Base-by-base conservation (phyloP, 1,140 invertebrate species). In the Lethrus apterus region DNA sequence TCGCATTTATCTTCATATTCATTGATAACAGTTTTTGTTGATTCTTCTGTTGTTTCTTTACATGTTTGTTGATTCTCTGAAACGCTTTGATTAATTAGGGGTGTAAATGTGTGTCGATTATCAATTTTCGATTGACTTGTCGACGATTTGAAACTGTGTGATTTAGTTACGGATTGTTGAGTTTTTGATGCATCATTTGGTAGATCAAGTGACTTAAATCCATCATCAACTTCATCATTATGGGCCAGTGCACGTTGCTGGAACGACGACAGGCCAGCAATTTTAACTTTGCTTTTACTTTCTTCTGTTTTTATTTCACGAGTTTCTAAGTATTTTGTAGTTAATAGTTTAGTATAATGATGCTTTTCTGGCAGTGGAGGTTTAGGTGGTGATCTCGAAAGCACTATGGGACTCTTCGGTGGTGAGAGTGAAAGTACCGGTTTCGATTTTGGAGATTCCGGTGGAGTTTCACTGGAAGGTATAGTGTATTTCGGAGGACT, bases 131-230 rank as follows among this genome's bases (percentile, higher is more conserved):
- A 30, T 21, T 41, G 9, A 26, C 13, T 41, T 34, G 13, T 67
- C 60, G 3, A 76, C 71, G 19, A 70, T 70, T 78, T 73, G 55
- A 82, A 82, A 58, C 79, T 81, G 38, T 79, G 75, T 4, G 79
- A 79, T 58, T 81, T 81, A 13, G 76, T 71, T 24, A 81, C 71
- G 14, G 73, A 71, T 56, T 72, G 76, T 43, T 69, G 58, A 10
- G 62, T 60, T 52, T 69, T 69, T 2, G 21, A 20, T 63, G 51
- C 15, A 50, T 73, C 70, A 14, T 67, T 64, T 10, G 29, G 68
- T 44, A 50, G 66, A 66, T 65, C 70, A 11, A 71, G 46, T 51
- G 62, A 46, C 59, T 66, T 59, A 57, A 67, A 57, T 42, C 64
- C 34, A 55, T 60, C 9, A 62, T 70, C 40, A 11, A 54, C 53